Percentiles rank a stretch among this genome's conserved stretches.
Conservation (phyloP, 2,113 vertebrate species). For the Mystacornis crossleyi region DNA sequence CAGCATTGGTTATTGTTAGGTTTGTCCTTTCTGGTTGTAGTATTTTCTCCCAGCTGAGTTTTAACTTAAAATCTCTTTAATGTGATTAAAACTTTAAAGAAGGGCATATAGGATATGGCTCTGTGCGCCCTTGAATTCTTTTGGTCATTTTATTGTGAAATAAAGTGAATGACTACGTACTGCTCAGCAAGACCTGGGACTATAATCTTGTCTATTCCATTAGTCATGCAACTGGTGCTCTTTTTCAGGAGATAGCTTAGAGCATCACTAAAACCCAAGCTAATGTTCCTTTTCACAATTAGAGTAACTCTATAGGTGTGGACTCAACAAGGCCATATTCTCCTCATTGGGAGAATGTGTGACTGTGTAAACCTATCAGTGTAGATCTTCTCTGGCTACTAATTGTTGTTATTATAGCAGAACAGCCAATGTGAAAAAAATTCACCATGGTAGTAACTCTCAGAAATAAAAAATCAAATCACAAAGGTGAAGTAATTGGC, state of each 20-base stretch:
- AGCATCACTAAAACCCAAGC: neutral
- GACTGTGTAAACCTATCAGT: neutral
- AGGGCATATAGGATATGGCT: neutral
- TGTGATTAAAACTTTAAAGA: neutral
- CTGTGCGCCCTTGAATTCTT: neutral
- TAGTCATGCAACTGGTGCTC: neutral
- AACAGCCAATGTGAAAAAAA: neutral
- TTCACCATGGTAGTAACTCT: neutral
- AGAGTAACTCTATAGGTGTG: neutral
- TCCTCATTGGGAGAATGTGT: neutral
- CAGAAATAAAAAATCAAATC: neutral
- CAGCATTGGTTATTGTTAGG: neutral
- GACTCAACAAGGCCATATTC: neutral
- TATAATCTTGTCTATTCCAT: neutral
- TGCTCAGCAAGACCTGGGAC: neutral
- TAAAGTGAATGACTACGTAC: neutral
- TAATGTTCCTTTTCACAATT: neutral
- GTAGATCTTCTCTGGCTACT: neutral
- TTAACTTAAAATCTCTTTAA: neutral
- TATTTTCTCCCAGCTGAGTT: neutral
- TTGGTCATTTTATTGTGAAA: neutral
- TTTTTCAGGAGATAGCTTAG: neutral
- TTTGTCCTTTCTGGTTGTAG: neutral
- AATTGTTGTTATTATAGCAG: neutral
- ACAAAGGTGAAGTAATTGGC: neutral